phyloP scores from a whole-genome alignment of 2,113 vertebrate genomes.

The Urocitellus parryii region DNA sequence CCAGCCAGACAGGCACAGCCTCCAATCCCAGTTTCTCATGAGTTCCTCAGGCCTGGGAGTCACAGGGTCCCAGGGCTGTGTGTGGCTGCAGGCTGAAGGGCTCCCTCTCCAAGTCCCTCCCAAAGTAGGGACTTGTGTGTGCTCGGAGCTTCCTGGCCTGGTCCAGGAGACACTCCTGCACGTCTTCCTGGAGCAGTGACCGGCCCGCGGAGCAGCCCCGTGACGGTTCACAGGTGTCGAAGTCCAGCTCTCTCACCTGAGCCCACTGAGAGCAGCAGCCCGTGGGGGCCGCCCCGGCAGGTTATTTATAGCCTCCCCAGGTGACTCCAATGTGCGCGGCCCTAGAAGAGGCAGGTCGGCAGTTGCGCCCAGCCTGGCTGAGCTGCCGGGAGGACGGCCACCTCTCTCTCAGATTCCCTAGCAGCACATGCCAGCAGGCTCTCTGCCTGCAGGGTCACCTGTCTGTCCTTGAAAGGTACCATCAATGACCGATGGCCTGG shows the following conservation, averaged over 20 bases:
- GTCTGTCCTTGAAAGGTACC: neutral
- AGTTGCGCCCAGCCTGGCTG: neutral
- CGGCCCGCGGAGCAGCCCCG: accelerated
- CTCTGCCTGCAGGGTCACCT: too few relatives aligned
- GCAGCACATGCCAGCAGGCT: too few relatives aligned
- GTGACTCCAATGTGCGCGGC: neutral
- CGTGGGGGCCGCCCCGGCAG: accelerated
- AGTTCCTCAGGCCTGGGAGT: neutral
- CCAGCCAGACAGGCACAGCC: neutral
- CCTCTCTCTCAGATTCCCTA: accelerated
- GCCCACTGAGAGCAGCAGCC: neutral
- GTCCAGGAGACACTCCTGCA: neutral
- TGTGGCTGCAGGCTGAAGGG: neutral
- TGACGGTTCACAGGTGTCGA: neutral
- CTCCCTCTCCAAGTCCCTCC: neutral
- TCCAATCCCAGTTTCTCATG: neutral
- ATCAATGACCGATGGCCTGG: neutral
- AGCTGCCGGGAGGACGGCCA: too few relatives aligned
- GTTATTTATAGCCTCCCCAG: neutral
- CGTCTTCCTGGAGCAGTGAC: neutral
- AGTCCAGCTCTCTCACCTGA: accelerated
- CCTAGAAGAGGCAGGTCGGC: accelerated
- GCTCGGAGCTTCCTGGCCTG: too few relatives aligned
- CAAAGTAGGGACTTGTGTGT: neutral
- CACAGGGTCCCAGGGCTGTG: neutral